phyloP scores from a whole-genome alignment of 2,888 invertebrate genomes.

The Labia minor region DNA sequence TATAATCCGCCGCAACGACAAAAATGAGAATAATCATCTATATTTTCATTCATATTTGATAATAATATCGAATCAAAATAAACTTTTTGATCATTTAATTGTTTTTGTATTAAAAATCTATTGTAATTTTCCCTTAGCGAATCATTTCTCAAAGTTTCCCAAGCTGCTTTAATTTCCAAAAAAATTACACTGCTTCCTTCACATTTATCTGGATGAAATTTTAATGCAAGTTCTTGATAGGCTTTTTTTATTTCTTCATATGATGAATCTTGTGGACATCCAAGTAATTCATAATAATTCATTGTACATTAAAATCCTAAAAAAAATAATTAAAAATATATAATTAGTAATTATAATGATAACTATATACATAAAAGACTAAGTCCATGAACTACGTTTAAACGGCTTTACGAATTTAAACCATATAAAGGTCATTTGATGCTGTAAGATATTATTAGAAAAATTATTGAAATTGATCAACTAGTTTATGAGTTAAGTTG shows the following conservation, averaged over 20 bases:
- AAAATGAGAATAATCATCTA: slow-evolving; percentile 40
- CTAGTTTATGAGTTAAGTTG: too few relatives aligned
- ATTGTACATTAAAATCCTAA: not conserved
- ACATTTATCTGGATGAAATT: slow-evolving; percentile 52
- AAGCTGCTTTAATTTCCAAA: slow-evolving; percentile 54
- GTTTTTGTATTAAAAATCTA: slow-evolving; percentile 45
- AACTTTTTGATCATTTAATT: slow-evolving; percentile 45
- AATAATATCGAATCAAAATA: slow-evolving; percentile 48
- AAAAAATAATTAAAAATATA: not conserved
- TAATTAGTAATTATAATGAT: too few relatives aligned
- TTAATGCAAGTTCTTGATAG: slow-evolving; percentile 47
- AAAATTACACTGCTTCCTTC: slow-evolving; percentile 35
- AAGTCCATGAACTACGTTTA: too few relatives aligned
- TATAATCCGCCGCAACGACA: slow-evolving; percentile 63
- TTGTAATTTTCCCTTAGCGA: slow-evolving; percentile 53
- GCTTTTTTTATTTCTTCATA: slow-evolving; percentile 48
- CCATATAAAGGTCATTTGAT: too few relatives aligned
- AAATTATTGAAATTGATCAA: too few relatives aligned
- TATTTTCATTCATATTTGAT: slow-evolving; percentile 36
- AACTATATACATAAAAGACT: too few relatives aligned
- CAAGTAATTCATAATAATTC: slow-evolving; percentile 46
- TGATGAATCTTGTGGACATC: slow-evolving; percentile 44
- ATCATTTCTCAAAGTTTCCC: slow-evolving; percentile 54
- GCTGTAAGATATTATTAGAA: too few relatives aligned
- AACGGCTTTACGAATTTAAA: too few relatives aligned